Conservation (phyloP, 2,888 invertebrate species). For the Vesta saturnalis region DNA sequence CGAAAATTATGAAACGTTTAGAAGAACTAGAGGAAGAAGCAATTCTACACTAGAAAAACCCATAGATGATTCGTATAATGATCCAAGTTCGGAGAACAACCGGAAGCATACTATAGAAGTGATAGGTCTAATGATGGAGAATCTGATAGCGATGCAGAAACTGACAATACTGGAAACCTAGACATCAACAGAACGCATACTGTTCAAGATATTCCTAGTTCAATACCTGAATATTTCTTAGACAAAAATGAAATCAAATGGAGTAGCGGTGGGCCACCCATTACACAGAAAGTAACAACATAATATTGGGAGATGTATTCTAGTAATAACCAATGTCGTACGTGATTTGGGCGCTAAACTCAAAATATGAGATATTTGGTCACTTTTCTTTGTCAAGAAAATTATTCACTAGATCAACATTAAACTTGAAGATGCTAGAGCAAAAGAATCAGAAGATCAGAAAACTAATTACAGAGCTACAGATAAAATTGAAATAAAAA, state of each 20-base stretch:
- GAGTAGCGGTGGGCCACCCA: not conserved
- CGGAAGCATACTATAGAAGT: too few species aligned
- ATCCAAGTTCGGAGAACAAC: too few species aligned
- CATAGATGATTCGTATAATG: too few species aligned
- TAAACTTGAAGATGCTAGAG: not conserved
- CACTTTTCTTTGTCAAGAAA: not conserved
- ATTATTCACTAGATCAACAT: not conserved
- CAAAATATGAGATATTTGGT: not conserved
- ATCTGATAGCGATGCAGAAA: not conserved
- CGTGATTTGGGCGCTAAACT: not conserved
- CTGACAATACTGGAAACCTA: not conserved
- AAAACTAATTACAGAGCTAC: not conserved
- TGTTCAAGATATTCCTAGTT: not conserved
- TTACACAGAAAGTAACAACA: not conserved
- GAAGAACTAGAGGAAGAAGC: too few species aligned
- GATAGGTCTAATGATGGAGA: too few species aligned
- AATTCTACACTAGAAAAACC: too few species aligned
- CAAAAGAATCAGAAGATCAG: not conserved
- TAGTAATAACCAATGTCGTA: not conserved
- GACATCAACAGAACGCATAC: not conserved
- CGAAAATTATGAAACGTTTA: too few species aligned
- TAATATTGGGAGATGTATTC: not conserved
- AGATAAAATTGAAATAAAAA: too few species aligned
- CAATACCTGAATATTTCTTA: not conserved
- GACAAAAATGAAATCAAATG: not conserved